These are phyloP conservation scores for Axea sp. DNA, from an alignment of 2,888 invertebrate species.

Conservation along the genomic window DNA sequence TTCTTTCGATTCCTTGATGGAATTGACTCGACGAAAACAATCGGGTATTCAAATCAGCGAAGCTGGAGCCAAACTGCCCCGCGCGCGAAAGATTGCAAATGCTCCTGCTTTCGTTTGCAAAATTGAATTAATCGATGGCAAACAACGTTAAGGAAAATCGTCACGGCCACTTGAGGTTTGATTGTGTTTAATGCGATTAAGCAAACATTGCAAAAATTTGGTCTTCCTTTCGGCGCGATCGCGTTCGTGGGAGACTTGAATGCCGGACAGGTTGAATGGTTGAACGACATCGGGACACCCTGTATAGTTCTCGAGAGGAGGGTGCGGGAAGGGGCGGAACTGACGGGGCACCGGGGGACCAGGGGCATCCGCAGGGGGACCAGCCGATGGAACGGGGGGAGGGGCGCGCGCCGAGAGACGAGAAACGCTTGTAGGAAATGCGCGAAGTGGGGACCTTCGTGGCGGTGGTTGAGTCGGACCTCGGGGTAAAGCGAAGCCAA, in stretches of 20 bases:
- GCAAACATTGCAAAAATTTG: slow-evolving; percentile 5
- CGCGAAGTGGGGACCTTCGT: slow-evolving; percentile 52
- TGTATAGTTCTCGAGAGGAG: slow-evolving; percentile 40
- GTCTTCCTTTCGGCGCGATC: background rate
- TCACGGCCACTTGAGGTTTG: background rate
- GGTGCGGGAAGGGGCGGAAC: too few species aligned
- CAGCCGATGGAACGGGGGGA: slow-evolving; percentile 20
- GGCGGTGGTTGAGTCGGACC: slow-evolving; percentile 64
- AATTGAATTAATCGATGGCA: background rate
- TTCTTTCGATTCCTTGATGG: too few species aligned
- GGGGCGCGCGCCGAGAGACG: slow-evolving; percentile 40
- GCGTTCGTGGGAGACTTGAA: slow-evolving; percentile 57
- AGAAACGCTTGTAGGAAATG: slow-evolving; percentile 56
- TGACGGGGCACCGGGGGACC: too few species aligned
- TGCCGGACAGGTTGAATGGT: slow-evolving; percentile 60
- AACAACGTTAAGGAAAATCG: background rate
- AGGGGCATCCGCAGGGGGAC: slow-evolving; percentile 54
- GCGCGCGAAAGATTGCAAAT: too few species aligned
- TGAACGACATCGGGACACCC: slow-evolving; percentile 60
- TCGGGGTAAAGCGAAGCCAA: slow-evolving; percentile 76
- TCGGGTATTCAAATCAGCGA: too few species aligned
- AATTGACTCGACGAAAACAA: too few species aligned
- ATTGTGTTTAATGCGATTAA: background rate
- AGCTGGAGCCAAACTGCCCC: too few species aligned
- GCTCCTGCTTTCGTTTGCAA: too few species aligned